These are phyloP conservation scores for Accipiter cooperii DNA, from an alignment of 2,113 vertebrate genomes.

Conservation along the genomic window DNA sequence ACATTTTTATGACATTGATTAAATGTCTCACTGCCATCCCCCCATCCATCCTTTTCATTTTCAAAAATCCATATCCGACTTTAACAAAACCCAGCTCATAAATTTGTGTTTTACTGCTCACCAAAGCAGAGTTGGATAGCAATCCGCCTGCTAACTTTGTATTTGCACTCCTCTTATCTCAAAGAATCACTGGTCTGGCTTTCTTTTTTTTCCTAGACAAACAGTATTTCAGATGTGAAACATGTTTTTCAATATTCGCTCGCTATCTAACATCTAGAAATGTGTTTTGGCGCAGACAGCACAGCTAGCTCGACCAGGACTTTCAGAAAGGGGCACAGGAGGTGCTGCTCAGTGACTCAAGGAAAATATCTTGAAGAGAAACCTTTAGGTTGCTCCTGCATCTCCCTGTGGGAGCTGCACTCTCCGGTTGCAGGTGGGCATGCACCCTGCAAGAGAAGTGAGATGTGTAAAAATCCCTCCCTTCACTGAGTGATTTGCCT, in stretches of 20 bases:
- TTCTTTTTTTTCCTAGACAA: neutral
- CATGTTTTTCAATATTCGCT: neutral
- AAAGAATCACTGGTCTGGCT: neutral
- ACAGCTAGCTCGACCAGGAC: neutral
- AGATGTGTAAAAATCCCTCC: neutral
- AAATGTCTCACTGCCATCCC: slow-evolving; percentile 70
- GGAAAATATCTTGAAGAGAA: neutral
- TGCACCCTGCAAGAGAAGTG: neutral
- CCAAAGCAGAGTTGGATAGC: slow-evolving; percentile 19
- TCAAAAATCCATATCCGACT: slow-evolving; percentile 73
- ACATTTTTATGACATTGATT: slow-evolving; percentile 85
- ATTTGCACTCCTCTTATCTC: neutral
- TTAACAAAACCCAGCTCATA: slow-evolving; percentile 73
- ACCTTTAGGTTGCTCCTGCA: neutral
- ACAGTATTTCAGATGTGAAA: neutral
- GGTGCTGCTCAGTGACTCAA: neutral
- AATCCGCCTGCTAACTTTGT: neutral
- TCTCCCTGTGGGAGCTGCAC: neutral
- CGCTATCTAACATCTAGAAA: neutral
- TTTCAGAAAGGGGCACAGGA: neutral
- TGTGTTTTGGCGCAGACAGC: neutral
- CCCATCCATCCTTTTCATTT: slow-evolving; percentile 77
- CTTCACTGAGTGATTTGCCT: neutral
- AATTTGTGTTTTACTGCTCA: slow-evolving; percentile 69
- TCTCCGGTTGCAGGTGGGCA: accelerated